phyloP scores from a whole-genome alignment of 1,140 invertebrate species.

The Brachystomella parvula region DNA sequence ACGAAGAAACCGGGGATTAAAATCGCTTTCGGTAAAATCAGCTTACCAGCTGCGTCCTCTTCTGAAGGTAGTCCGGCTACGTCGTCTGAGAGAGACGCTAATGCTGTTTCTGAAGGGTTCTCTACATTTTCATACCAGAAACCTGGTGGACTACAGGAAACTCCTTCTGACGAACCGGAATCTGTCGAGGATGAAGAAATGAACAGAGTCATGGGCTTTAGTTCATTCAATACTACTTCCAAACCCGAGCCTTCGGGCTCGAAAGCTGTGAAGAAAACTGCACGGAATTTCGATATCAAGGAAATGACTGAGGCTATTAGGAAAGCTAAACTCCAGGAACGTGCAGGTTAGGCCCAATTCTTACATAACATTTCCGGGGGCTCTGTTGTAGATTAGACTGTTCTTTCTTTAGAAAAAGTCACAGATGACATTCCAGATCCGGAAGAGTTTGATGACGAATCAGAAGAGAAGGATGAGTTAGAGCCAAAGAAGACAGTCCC shows the following conservation, averaged over 20 bases:
- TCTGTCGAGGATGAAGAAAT: background rate
- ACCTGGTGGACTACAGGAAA: background rate
- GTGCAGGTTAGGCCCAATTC: constrained; percentile 21
- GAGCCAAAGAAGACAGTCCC: background rate
- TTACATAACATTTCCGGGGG: constrained; percentile 40
- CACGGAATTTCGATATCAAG: constrained; percentile 32
- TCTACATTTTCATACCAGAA: background rate
- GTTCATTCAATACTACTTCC: background rate
- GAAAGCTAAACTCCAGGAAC: constrained; percentile 26
- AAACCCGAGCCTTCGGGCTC: background rate
- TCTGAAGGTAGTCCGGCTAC: no score
- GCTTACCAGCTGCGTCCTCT: background rate
- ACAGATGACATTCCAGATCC: constrained; percentile 30
- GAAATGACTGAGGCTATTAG: constrained; percentile 24
- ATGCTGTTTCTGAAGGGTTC: background rate
- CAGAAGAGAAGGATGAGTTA: background rate
- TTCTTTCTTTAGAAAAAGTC: background rate
- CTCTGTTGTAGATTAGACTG: constrained; percentile 26
- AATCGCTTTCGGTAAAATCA: background rate
- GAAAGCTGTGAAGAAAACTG: constrained; percentile 20
- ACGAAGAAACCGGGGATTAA: background rate
- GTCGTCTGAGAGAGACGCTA: background rate
- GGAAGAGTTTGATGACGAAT: constrained; percentile 20
- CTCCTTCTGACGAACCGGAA: background rate
- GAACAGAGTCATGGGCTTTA: constrained; percentile 1